Evolutionary conservation across 2,888 invertebrate species (phyloP).

Genomic region (Eilema sororculum): DNA sequence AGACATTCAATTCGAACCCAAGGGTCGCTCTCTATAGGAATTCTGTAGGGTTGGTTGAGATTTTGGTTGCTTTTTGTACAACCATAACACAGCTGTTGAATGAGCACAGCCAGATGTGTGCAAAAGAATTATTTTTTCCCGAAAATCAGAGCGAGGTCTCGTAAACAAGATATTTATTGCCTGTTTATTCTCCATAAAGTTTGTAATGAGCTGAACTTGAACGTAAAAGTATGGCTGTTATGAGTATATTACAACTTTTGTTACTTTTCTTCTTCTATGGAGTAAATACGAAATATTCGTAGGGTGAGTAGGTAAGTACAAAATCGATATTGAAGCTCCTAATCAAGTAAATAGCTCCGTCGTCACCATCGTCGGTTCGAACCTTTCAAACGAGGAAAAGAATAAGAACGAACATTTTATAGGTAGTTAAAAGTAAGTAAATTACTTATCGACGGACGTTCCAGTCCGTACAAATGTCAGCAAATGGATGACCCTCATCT

Average conservation of each 20-base stretch:
- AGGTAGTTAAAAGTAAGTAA: slow-evolving; percentile 58
- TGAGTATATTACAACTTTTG: slow-evolving; percentile 21
- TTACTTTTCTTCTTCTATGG: slow-evolving; percentile 16
- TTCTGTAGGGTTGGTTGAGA: slow-evolving; percentile 54
- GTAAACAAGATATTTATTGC: slow-evolving; percentile 33
- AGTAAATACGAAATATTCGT: background rate
- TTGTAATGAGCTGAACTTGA: slow-evolving; percentile 36
- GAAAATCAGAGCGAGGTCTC: slow-evolving; percentile 36
- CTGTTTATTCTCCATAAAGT: slow-evolving; percentile 30
- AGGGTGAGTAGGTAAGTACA: background rate
- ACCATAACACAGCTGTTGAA: slow-evolving; percentile 64
- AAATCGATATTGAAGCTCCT: slow-evolving; percentile 27
- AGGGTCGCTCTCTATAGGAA: slow-evolving; percentile 65
- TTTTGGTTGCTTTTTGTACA: slow-evolving; percentile 59
- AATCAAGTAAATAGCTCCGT: slow-evolving; percentile 29
- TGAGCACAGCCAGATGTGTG: slow-evolving; percentile 66
- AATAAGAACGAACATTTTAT: slow-evolving; percentile 42
- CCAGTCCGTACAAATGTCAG: slow-evolving; percentile 65
- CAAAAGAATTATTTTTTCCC: slow-evolving; percentile 43
- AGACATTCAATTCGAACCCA: slow-evolving; percentile 60
- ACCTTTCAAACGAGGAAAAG: slow-evolving; percentile 6
- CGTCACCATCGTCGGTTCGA: background rate
- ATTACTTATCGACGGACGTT: slow-evolving; percentile 49
- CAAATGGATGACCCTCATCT: slow-evolving; percentile 72
- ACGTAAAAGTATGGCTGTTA: slow-evolving; percentile 5